These are phyloP conservation scores for Fringilla coelebs DNA, from an alignment of 2,797 vertebrate species.

Conservation along the genomic window DNA sequence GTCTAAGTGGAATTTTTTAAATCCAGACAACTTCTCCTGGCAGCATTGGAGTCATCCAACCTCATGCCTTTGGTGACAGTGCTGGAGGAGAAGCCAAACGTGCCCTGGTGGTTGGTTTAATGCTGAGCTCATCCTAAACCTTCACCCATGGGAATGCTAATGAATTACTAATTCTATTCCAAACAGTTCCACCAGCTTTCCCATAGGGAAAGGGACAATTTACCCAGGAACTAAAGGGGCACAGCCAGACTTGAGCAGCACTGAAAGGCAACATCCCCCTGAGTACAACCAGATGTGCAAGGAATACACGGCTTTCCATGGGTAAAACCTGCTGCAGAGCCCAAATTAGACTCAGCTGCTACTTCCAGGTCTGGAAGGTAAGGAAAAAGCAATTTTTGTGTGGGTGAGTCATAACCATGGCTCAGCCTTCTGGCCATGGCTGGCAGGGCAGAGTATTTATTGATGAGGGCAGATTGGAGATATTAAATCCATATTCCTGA, in stretches of 20 bases:
- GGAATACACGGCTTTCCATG: not conserved
- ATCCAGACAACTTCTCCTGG: not conserved
- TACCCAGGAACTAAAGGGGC: not conserved
- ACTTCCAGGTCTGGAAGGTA: not conserved
- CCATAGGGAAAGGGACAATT: not conserved
- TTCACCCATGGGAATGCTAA: not conserved
- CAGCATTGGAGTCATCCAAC: accelerated
- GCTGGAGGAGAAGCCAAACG: not conserved
- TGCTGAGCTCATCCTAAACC: not conserved
- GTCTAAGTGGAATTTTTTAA: not conserved
- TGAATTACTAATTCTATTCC: not conserved
- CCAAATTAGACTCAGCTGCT: slow-evolving; percentile 10
- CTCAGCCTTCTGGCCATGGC: not conserved
- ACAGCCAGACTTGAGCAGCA: not conserved
- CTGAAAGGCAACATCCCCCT: not conserved
- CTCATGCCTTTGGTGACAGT: not conserved
- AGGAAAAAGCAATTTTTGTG: not conserved
- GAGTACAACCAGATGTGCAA: slow-evolving; percentile 32
- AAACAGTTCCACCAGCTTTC: not conserved
- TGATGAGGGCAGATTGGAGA: not conserved
- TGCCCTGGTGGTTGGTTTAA: not conserved
- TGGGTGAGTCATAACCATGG: not conserved
- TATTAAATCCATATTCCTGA: not conserved
- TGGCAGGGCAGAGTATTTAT: not conserved
- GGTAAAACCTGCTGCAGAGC: not conserved